Evolutionary conservation across 2,888 invertebrate species (phyloP).

Genomic region (Drosophila peninsularis): DNA sequence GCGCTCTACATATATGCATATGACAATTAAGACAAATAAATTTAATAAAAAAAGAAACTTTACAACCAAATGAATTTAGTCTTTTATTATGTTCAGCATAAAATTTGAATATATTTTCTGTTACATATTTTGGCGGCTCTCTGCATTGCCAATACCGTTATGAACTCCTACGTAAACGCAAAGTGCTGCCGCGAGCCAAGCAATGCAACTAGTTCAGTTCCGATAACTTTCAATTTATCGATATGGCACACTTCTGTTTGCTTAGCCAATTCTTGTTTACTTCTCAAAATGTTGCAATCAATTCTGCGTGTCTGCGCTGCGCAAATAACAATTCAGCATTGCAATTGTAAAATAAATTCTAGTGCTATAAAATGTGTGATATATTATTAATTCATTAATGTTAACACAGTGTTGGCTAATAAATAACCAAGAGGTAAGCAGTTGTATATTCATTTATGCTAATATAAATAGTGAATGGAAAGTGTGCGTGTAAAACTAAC

Average conservation of each 20-base stretch:
- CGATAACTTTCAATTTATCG: conserved; percentile 14
- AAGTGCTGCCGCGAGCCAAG: conserved; percentile 2
- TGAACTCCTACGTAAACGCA: conserved; percentile 1
- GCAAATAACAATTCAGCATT: background rate
- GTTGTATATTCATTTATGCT: background rate
- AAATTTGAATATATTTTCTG: background rate
- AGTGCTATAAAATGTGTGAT: background rate
- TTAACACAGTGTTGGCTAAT: background rate
- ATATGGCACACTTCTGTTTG: background rate
- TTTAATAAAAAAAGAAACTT: conserved; percentile 50
- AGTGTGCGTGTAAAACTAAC: background rate
- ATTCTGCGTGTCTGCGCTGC: background rate
- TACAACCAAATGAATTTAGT: conserved; percentile 28
- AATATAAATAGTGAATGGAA: background rate
- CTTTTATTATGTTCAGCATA: background rate
- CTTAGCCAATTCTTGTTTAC: conserved; percentile 2
- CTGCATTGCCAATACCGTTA: background rate
- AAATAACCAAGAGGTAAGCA: background rate
- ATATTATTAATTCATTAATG: background rate
- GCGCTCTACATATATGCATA: conserved; percentile 53
- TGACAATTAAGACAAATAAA: conserved; percentile 53
- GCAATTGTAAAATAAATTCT: background rate
- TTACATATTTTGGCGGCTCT: background rate
- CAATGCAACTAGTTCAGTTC: conserved; percentile 6
- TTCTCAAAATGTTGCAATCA: conserved; percentile 8